Base-by-base conservation (phyloP, 2,888 invertebrate species). In the Allolobophora icterica region DNA sequence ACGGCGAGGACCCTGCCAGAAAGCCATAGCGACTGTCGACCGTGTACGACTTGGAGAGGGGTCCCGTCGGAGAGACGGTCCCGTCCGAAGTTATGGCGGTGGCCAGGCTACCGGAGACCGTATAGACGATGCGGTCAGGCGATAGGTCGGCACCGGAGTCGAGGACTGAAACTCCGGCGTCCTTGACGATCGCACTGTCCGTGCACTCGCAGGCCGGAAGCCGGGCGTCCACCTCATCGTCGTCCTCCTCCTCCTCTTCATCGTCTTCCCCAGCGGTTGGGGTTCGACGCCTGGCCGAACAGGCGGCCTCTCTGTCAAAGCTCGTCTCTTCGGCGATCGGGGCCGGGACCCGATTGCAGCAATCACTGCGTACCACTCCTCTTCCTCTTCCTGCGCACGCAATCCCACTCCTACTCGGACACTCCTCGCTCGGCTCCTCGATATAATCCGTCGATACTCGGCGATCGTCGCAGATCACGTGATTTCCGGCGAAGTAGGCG, bases 321-420 rank as follows among this genome's bases (percentile, higher is more conserved):
- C 94, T 94, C 4, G 94, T 94, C 91, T 94, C 94, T 38, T 90
- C 91, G 24, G 90, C 90, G n/a, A 91, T 91, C 45, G 91, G 35
- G n/a, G 58, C 58, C 34, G 35, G 89, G 35, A 87, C 38, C 34
- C 58, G 21, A 89, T 58, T n/a, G 71, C 21, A 19, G 42, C 24
- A 38, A 4, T 38, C 34, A 87, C 84, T 38, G 30, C 87, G n/a
- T 3, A n/a, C 11, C 24, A 87, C 42, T 83, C 45, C 90, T 6
- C 84, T 33, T 21, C 34, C 33, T 35, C 33, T 4, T 19, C 34
- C 34, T 30, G 84, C 30, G 13, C 89, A 21, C 17, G 33, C 52
- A 17, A 35, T n/a, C 13, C 30, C 52, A 35, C 42, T 52, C 71
- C 45, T 19, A 24, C 71, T 42, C 84, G 34, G 71, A 89, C 38